Conservation (phyloP, 1,140 invertebrate species). For the Brachystomella parvula region DNA sequence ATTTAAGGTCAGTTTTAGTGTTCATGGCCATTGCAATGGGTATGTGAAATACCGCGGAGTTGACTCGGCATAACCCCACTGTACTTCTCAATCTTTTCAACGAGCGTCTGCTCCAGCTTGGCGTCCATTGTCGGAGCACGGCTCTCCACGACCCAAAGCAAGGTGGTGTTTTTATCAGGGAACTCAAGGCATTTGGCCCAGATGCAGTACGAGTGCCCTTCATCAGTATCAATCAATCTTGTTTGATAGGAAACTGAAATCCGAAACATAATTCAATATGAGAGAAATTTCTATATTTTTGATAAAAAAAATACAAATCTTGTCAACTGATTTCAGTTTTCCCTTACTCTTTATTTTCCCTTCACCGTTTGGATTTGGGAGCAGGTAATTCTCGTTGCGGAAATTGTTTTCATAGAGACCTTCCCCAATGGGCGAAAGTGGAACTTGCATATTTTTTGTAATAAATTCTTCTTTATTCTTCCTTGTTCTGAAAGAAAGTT, state of each 20-base stretch:
- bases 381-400: not conserved
- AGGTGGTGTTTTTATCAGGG: not conserved
- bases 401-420: not conserved
- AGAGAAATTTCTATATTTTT: not conserved
- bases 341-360: too few species aligned
- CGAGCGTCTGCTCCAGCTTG: not conserved
- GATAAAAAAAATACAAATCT: not conserved
- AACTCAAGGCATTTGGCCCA: not conserved
- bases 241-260: not conserved
- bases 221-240: conserved; percentile 1
- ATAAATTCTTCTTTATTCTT: not conserved
- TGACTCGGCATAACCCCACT: not conserved
- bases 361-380: not conserved
- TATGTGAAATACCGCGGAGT: not conserved
- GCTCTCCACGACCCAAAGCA: not conserved
- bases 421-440: not conserved
- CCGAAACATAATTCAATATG: not conserved
- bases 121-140: not conserved
- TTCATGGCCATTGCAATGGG: not conserved
- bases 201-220: not conserved
- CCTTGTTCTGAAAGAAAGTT: not conserved
- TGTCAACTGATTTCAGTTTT: not conserved
- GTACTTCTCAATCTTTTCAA: conserved; percentile 2
- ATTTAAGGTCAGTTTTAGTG: too few species aligned
- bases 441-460: not conserved